Conservation (phyloP, 2,113 vertebrate species). For the Pica pica region DNA sequence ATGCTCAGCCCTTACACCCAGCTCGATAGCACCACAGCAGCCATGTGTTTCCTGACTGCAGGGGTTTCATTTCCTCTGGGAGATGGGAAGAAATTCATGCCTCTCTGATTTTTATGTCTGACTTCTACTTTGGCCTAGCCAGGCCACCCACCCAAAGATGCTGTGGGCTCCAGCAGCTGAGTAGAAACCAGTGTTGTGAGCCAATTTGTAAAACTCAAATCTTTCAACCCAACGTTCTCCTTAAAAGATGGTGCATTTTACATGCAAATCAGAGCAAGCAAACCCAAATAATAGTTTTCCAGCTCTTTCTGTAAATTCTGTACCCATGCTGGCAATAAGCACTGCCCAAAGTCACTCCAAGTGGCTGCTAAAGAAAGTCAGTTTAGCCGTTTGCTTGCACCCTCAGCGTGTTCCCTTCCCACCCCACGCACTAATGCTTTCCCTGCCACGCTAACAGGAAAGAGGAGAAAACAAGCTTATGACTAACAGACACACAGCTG, state of each 20-base stretch:
- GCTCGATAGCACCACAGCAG: not conserved
- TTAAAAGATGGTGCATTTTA: not conserved
- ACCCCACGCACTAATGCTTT: not conserved
- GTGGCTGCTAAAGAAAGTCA: not conserved
- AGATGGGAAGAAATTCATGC: not conserved
- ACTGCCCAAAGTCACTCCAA: not conserved
- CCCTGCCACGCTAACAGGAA: not conserved
- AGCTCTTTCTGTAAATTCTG: not conserved
- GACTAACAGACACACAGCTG: constrained; percentile 36
- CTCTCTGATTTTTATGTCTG: not conserved
- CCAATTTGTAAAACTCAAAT: not conserved
- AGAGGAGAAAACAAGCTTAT: constrained; percentile 8
- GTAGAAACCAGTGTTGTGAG: not conserved
- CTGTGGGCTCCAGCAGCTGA: not conserved
- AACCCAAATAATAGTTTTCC: not conserved
- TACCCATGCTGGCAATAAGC: not conserved
- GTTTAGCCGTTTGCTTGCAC: not conserved
- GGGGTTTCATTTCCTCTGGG: not conserved
- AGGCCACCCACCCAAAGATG: not conserved
- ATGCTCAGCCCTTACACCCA: not conserved
- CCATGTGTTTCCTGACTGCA: not conserved
- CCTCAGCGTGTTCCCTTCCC: not conserved
- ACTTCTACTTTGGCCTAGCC: not conserved
- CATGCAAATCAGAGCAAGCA: not conserved
- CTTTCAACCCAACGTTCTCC: not conserved